These are phyloP conservation scores for Dicerorhinus sumatrensis DNA, from an alignment of 2,113 vertebrate species.

Conservation along the genomic window DNA sequence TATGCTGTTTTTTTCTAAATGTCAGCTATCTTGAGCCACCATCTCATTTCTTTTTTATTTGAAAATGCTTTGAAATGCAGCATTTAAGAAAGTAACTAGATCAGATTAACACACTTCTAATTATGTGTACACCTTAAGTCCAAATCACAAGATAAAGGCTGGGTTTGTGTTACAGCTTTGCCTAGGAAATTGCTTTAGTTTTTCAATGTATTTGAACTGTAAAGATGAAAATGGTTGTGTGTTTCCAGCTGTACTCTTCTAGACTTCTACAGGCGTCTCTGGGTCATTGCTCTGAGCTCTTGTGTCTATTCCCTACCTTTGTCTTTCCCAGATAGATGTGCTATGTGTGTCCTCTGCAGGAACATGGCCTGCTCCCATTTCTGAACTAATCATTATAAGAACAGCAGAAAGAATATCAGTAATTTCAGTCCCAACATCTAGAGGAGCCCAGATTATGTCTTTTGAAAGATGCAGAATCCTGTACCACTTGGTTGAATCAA, in stretches of 20 bases:
- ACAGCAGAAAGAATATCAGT: conserved; percentile 5
- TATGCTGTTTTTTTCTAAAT: neutral
- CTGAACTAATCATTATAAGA: neutral
- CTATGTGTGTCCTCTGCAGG: neutral
- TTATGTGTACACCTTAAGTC: conserved; percentile 23
- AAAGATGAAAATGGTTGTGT: neutral
- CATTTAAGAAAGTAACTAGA: conserved; percentile 47
- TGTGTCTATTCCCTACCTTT: neutral
- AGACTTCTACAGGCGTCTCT: neutral
- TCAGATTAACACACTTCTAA: neutral
- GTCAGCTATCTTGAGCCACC: neutral
- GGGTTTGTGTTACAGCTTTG: neutral
- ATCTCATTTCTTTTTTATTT: conserved; percentile 30
- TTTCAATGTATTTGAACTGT: conserved; percentile 24
- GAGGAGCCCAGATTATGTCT: neutral
- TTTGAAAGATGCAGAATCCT: neutral
- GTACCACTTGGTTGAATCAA: neutral
- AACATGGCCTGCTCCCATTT: conserved; percentile 7
- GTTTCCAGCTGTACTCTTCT: neutral
- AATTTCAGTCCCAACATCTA: neutral
- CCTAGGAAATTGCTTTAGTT: conserved; percentile 16
- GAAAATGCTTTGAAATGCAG: conserved; percentile 55
- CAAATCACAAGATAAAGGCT: conserved; percentile 20
- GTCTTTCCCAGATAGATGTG: conserved; percentile 1
- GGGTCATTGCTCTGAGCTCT: neutral